Base-by-base conservation (phyloP, 2,888 invertebrate genomes). In the Lasiommata megera region DNA sequence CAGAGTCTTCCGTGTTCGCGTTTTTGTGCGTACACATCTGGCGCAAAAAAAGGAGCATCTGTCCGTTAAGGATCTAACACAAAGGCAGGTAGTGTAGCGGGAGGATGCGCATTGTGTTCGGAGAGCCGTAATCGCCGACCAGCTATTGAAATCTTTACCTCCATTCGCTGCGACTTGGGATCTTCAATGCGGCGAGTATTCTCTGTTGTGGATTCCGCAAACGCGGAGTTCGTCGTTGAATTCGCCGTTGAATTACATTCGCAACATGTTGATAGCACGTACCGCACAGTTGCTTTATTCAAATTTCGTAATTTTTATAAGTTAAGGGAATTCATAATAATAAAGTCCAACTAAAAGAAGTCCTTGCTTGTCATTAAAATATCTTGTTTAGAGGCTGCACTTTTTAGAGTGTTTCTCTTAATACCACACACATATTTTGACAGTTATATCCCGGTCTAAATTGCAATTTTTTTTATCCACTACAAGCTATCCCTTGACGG, bases 21-120 rank as follows among this genome's bases (percentile, higher is more conserved):
- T 60, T 61, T 63, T 66, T 67, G 65, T 63, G 55, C 64, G 57
- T 54, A 59, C 70, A 73, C 72, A 70, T 72, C 69, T 63, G 61
- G 53, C 66, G 60, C 64, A 71, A 73, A 67, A 67, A 63, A 60
- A 36, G 58, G 60, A 60, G 67, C 78, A 77, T 73, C 73, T 79
- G 78, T 64, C 71, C 67, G 61, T 59, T 65, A 67, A 67, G 67
- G 68, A 68, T 58, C 61, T 62, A 54, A 62, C 56, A 70, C 72
- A 72, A 78, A 71, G 71, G 68, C 75, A 75, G 74, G 77, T 72
- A 76, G 71, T 54, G 56, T 62, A 60, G 61, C 63, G 60, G 59
- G 64, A 51, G 55, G 60, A 59, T 56, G 41, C 55, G 62, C 54
- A 65, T 70, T 68, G 68, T 69, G 64, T 47, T 40, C 54, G 60